Evolutionary conservation across 2,888 invertebrate genomes (phyloP), one percentile per base, ranked within the genome.

Genomic region (Trachelus iudaicus): DNA sequence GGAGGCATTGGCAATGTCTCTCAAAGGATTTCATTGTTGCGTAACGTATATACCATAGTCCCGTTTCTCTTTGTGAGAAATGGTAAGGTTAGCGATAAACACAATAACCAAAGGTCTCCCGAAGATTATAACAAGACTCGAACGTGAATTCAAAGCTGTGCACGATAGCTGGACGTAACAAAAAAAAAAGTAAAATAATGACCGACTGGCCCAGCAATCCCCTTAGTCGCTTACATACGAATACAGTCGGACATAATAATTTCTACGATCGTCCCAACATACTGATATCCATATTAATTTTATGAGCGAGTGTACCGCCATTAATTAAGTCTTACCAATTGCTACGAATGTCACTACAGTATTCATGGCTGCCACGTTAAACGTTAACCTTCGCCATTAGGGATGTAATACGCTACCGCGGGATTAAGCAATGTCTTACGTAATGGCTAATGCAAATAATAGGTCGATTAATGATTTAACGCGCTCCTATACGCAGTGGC

Each of bases 211-310:
- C 40, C 23, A 23, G 6, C 0, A 6, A 15, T 40, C 40, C 40
- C 0, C 2, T 23, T 6, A 23, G 2, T 9, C 9, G 0, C 0
- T 56, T 1, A 2, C 1, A 23, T 1, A 9, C 2, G 23, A 56
- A 23, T 56, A 15, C 9, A 56, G 23, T 56, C 56, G 9, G 23
- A 1, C 56, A 23, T 23, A 56, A 56, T 15, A 56, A 23, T 23
- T 9, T 23, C 56, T 23, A 23, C 2, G 15, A 40, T 15, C 40
- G 40, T 40, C 40, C 9, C 56, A 56, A 56, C 56, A 6, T 2
- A 9, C 6, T 56, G 56, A 1, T 9, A 23, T 23, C 56, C 56
- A 23, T 9, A 56, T 56, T 56, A 56, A 56, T 56, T 23, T 56
- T 23, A 9, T 0, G 15, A 15, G 23, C 56, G 15, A 40, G 23